A percentile compares a stretch with the other conserved stretches of the same genome.
These are phyloP conservation scores for Psittacula derbiana DNA, from an alignment of 2,797 vertebrate genomes.

Conservation along the genomic window DNA sequence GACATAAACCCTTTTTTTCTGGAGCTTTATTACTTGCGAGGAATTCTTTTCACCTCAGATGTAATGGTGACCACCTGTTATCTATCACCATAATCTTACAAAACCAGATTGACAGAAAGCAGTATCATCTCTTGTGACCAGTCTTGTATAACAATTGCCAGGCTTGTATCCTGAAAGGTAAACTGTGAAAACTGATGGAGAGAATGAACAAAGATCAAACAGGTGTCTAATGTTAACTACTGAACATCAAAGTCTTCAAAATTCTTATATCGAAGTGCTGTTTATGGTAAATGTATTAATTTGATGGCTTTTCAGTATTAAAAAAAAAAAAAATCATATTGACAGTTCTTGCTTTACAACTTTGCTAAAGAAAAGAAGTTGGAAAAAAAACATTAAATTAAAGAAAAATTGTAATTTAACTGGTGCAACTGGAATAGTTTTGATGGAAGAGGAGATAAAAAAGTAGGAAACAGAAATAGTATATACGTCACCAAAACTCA, in stretches of 20 bases:
- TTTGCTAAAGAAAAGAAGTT: neutral
- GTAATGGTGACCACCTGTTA: conserved; percentile 46
- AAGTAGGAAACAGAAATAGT: neutral
- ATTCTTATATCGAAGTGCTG: neutral
- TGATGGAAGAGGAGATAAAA: neutral
- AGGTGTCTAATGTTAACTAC: conserved; percentile 35
- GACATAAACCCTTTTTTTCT: conserved; percentile 34
- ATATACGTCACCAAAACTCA: neutral
- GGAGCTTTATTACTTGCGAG: conserved; percentile 51
- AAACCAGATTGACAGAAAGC: conserved; percentile 12
- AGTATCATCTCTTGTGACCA: neutral
- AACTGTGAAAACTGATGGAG: neutral
- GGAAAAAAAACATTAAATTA: neutral
- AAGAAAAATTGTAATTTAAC: neutral
- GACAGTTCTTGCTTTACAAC: neutral
- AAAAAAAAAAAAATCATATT: neutral
- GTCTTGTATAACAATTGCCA: conserved; percentile 4
- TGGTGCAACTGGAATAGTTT: neutral
- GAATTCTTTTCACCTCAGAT: conserved; percentile 19
- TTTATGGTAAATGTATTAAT: neutral
- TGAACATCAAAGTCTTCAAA: neutral
- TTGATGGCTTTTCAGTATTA: neutral
- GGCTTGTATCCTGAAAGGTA: conserved; percentile 30
- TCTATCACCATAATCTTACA: conserved; percentile 24
- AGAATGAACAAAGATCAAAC: conserved; percentile 13